phyloP scores from a whole-genome alignment of 1,140 invertebrate species.

The Argopecten irradians region DNA sequence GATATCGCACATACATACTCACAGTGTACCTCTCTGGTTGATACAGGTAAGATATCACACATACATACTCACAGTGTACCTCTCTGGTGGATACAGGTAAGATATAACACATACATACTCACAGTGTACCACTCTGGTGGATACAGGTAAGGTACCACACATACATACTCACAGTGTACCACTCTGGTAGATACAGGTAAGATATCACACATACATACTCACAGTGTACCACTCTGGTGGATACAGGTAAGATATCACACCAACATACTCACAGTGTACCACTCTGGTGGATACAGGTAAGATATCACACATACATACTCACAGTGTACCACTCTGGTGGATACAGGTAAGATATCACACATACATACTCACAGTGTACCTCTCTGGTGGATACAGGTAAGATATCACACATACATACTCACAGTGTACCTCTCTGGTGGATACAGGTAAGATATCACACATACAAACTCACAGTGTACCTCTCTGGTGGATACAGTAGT shows the following conservation, averaged over 20 bases:
- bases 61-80: background rate
- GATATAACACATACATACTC: too few relatives aligned
- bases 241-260: too few relatives aligned
- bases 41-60: slow-evolving; percentile 5
- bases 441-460: slow-evolving; percentile 80
- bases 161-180: slow-evolving; percentile 87
- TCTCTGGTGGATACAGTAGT: slow-evolving; percentile 81
- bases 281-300: too few relatives aligned
- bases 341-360: too few relatives aligned
- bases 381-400: slow-evolving; percentile 83
- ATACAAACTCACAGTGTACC: slow-evolving; percentile 83
- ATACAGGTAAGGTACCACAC: slow-evolving; percentile 81
- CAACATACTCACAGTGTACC: too few relatives aligned
- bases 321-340: too few relatives aligned
- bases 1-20: background rate
- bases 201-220: too few relatives aligned
- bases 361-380: slow-evolving; percentile 86
- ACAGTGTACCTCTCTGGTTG: background rate
- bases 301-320: too few relatives aligned
- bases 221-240: too few relatives aligned
- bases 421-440: slow-evolving; percentile 82
- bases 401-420: too few relatives aligned
- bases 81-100: slow-evolving; percentile 69
- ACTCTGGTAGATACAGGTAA: slow-evolving; percentile 83
- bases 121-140: slow-evolving; percentile 84